A percentile compares a stretch with the other conserved stretches of the same genome.
phyloP scores from a whole-genome alignment of 2,797 vertebrate species.

The Acanthurus tractus region DNA sequence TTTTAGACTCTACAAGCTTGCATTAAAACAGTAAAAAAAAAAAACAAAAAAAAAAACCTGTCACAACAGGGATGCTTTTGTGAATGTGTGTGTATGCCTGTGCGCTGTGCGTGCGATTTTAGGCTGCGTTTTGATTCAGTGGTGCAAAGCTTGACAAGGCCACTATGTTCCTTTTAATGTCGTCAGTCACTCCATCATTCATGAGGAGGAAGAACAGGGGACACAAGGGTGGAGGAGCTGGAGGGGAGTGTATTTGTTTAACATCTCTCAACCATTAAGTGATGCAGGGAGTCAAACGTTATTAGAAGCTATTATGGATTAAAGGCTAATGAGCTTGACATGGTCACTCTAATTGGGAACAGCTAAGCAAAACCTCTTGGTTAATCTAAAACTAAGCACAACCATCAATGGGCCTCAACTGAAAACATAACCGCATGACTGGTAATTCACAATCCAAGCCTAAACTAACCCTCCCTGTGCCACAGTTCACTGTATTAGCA shows the following conservation, averaged over 20 bases:
- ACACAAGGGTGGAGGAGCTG: neutral
- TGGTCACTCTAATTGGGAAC: constrained; percentile 16
- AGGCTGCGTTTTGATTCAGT: constrained; percentile 28
- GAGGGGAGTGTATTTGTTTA: constrained; percentile 25
- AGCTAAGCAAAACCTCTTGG: constrained; percentile 20
- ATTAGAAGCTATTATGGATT: constrained; percentile 16
- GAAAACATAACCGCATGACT: constrained; percentile 35
- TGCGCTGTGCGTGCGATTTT: neutral
- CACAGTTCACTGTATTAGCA: constrained; percentile 57
- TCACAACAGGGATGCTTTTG: constrained; percentile 3
- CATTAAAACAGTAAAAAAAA: constrained; percentile 5
- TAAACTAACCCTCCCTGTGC: constrained; percentile 31
- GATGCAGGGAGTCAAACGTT: constrained; percentile 16
- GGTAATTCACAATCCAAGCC: constrained; percentile 33
- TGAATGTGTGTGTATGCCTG: neutral
- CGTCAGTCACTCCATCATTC: constrained; percentile 43
- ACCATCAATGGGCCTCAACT: constrained; percentile 12
- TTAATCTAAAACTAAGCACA: constrained; percentile 14
- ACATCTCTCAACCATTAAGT: constrained; percentile 22
- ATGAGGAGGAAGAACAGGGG: constrained; percentile 10
- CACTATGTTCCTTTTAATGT: constrained; percentile 32
- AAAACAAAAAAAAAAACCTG: constrained; percentile 4
- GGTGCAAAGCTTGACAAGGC: constrained; percentile 35
- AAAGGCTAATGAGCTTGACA: constrained; percentile 38
- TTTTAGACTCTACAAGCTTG: constrained; percentile 5